Evolutionary conservation across 1,140 invertebrate genomes (phyloP), one percentile per base, ranked within the genome.

Genomic region (Anastatus disparis): DNA sequence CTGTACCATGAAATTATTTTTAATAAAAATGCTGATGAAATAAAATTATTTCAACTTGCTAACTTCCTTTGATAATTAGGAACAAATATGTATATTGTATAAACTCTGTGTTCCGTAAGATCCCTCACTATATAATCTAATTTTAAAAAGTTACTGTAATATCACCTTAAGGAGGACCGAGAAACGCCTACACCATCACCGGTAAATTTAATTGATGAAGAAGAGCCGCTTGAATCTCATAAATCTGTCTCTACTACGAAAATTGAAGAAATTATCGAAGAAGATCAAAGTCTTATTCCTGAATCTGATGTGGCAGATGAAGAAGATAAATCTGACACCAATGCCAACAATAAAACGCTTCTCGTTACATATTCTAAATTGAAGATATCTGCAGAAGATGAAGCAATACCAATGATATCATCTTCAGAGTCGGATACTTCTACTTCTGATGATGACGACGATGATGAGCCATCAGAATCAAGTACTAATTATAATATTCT

Each of bases 171-270:
- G 62, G 89, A 90, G 76, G 86, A 84, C 46, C 86, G 87, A 29
- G 89, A 89, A 75, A 87, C 86, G 0, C 78, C 80, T 8, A 74
- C 76, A 15, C 75, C 79, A 0, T 76, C 78, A 13, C 78, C 80
- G 0, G 78, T 82, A 1, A 80, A 81, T 71, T 81, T 81, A 24
- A 27, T 79, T 1, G 72, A 44, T 2, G 77, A 78, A 9, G 58
- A 59, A 6, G 20, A 22, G 0, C 35, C 15, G 2, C 13, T 17
- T 3, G 10, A 31, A 46, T 12, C 31, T 26, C n/a, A 42, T 10
- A 35, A 17, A 9, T 12, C 12, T 3, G 13, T 10, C n/a, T 9
- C 20, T n/a, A 9, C 17, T 1, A 64, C 17, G 17, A 50, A 38
- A 15, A 22, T 56, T 20, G 10, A 55, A 35, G 10, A 76, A 20